Base-by-base conservation (phyloP, 2,113 vertebrate species). In the Poicephalus meyeri region DNA sequence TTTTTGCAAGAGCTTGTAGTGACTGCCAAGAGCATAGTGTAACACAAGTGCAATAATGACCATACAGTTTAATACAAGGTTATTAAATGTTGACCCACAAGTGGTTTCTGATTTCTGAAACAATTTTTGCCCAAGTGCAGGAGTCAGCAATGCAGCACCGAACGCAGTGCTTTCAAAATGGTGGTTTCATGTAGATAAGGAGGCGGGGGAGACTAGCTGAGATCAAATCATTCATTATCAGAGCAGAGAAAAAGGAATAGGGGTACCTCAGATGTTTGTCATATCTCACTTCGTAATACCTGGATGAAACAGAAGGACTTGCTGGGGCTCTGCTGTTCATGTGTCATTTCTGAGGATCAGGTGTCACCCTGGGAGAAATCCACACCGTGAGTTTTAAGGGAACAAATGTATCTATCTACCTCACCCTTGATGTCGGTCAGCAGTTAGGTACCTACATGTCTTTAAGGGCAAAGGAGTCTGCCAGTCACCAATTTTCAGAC, bases 61-160 rank as follows among this genome's bases (percentile, higher is more conserved):
- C 65, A 63, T 42, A 71, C 11, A 33, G 33, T 64, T 88, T 86
- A 86, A 81, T 28, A 41, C 39, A n/a, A 61, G 69, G 47, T 47
- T 92, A 68, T 31, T 80, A 70, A 92, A 42, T n/a, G 63, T 11
- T 92, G 73, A 60, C 65, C 61, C 64, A 17, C 55, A 56, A 61
- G 41, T 47, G 37, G 41, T 52, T 90, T 91, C 83, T 93, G 91
- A 77, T 88, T 93, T 86, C 86, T 86, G 50, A 21, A 76, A 80
- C 65, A 81, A 56, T 88, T 89, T 89, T 73, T 95, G 24, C 21
- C 53, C n/a, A 23, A 66, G 31, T 26, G 24, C 47, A 74, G 56
- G 56, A 79, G 33, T 61, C 52, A 72, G 66, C 70, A 85, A 13
- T 20, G 31, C 61, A 66, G 60, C 55, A 71, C 37, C 55, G 60